These are phyloP conservation scores for Xenopus petersii DNA, from an alignment of 2,797 vertebrate genomes.

Conservation along the genomic window DNA sequence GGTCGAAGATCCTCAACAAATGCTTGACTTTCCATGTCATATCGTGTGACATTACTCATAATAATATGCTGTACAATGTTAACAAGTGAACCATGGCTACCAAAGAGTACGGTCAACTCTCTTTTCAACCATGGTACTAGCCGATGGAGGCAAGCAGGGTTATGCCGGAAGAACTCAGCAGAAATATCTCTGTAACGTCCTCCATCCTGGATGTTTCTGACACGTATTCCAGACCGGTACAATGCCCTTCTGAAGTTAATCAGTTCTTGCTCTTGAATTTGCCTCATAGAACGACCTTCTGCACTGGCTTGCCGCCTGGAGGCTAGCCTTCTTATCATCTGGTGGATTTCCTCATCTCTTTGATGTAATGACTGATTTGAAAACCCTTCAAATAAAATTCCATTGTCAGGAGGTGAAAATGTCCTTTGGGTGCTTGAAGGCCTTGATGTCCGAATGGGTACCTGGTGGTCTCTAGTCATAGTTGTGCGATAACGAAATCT, in stretches of 20 bases:
- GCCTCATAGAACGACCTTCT: constrained; percentile 72
- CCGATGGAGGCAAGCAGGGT: constrained; percentile 90
- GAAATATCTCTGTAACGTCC: constrained; percentile 85
- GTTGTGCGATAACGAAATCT: constrained; percentile 88
- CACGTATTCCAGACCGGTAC: constrained; percentile 80
- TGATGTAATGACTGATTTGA: constrained; percentile 53
- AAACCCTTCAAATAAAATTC: constrained; percentile 81
- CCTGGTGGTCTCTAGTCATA: constrained; percentile 70
- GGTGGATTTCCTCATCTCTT: constrained; percentile 69
- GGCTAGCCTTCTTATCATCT: constrained; percentile 75
- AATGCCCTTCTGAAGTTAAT: constrained; percentile 85
- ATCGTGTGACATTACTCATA: constrained; percentile 85
- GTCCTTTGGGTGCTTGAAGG: constrained; percentile 61
- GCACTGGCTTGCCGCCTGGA: constrained; percentile 69
- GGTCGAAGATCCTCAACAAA: constrained; percentile 84
- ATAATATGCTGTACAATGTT: constrained; percentile 90
- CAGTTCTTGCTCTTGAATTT: constrained; percentile 81
- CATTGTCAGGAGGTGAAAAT: constrained; percentile 73
- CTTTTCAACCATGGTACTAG: constrained; percentile 89
- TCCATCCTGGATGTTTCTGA: constrained; percentile 79
- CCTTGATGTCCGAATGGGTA: constrained; percentile 54
- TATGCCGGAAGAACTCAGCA: constrained; percentile 84
- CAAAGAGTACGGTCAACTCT: constrained; percentile 85
- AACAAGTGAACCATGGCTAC: constrained; percentile 81
- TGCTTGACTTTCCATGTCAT: constrained; percentile 80